A percentile compares a stretch with the other conserved stretches of the same genome.
Conservation (phyloP, 2,888 invertebrate species). For the Steinernema scapterisci region DNA sequence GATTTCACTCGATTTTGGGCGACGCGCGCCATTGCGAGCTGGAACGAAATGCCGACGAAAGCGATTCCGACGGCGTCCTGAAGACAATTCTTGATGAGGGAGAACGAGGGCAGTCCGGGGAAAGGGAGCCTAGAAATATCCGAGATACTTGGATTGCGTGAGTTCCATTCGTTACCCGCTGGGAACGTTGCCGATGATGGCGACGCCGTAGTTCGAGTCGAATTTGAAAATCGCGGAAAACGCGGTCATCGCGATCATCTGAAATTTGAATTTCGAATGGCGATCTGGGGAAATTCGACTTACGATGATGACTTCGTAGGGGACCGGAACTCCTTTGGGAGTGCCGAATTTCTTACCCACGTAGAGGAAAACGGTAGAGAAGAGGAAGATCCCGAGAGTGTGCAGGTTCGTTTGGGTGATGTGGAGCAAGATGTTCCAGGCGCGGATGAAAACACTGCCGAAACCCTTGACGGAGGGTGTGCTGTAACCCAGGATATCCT, state of each 20-base stretch:
- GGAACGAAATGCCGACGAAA: conserved; percentile 19
- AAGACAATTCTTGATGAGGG: not conserved
- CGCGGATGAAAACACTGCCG: conserved; percentile 10
- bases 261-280: not conserved
- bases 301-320: conserved; percentile 16
- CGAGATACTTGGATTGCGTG: not conserved
- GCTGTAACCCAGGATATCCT: conserved; percentile 22
- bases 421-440: not conserved
- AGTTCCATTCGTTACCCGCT: not conserved
- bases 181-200: conserved; percentile 24
- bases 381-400: not conserved
- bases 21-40: conserved; percentile 20
- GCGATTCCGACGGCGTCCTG: conserved; percentile 9
- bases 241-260: conserved; percentile 28
- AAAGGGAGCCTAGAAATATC: not conserved
- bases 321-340: conserved; percentile 1
- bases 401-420: not conserved
- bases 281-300: not conserved
- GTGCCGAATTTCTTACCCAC: conserved; percentile 9
- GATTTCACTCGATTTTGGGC: conserved; percentile 14
- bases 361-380: conserved; percentile 10
- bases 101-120: not conserved
- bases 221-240: not conserved
- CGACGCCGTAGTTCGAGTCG: not conserved
- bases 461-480: not conserved